phyloP scores from a whole-genome alignment of 2,888 invertebrate species.

The Platycheirus albimanus region DNA sequence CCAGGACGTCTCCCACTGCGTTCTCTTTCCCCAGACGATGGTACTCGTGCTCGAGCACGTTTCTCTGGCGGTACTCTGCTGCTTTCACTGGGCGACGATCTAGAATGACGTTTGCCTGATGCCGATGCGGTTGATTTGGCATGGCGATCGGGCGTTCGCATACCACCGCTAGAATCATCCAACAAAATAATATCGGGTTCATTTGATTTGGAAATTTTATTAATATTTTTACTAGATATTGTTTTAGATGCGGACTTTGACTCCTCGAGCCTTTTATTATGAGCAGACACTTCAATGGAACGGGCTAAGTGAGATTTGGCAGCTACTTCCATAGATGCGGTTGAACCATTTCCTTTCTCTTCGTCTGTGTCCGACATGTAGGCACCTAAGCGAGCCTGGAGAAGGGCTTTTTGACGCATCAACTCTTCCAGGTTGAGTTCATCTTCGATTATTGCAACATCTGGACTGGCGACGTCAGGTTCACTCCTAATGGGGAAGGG shows the following conservation, averaged over 20 bases:
- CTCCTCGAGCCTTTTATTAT: slow-evolving; percentile 65
- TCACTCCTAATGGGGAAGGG: slow-evolving; percentile 77
- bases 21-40: slow-evolving; percentile 52
- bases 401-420: slow-evolving; percentile 93
- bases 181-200: slow-evolving; percentile 86
- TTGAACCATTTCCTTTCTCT: slow-evolving; percentile 82
- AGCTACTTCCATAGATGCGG: slow-evolving; percentile 64
- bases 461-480: slow-evolving; percentile 88
- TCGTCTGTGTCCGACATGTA: slow-evolving; percentile 88
- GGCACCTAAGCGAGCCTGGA: slow-evolving; percentile 91
- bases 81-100: slow-evolving; percentile 53
- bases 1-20: slow-evolving; percentile 56
- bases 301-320: slow-evolving; percentile 50
- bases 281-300: slow-evolving; percentile 45
- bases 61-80: slow-evolving; percentile 55
- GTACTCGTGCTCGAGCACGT: slow-evolving; percentile 33
- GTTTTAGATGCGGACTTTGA: slow-evolving; percentile 74
- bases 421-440: slow-evolving; percentile 94
- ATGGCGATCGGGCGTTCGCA: slow-evolving; percentile 82
- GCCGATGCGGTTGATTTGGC: slow-evolving; percentile 68
- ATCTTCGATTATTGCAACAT: slow-evolving; percentile 90
- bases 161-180: slow-evolving; percentile 87
- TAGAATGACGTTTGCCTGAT: slow-evolving; percentile 61
- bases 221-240: slow-evolving; percentile 82
- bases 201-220: slow-evolving; percentile 81